A percentile compares a stretch with the other conserved stretches of the same genome.
Evolutionary conservation across 2,797 vertebrate genomes (phyloP).

Genomic region (Pangasius larnaudii): DNA sequence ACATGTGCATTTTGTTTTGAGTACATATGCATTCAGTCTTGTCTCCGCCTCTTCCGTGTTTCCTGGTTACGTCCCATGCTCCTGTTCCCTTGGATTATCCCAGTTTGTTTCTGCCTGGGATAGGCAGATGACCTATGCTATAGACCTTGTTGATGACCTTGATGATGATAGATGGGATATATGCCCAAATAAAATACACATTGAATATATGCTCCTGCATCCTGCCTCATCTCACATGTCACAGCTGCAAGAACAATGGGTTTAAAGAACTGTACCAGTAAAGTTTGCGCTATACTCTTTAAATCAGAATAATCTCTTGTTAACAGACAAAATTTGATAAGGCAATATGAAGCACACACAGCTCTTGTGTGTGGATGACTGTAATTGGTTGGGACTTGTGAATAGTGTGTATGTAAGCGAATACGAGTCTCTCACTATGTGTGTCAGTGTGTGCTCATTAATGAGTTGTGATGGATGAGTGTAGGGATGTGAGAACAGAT

Average conservation of each 20-base stretch:
- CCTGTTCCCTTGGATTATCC: neutral
- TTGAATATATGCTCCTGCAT: neutral
- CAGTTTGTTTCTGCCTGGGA: neutral
- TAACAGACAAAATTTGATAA: slow-evolving; percentile 4
- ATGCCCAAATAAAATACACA: neutral
- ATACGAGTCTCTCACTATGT: slow-evolving; percentile 19
- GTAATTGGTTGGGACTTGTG: slow-evolving; percentile 29
- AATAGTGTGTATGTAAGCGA: slow-evolving; percentile 33
- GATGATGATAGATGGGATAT: neutral
- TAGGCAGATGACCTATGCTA: neutral
- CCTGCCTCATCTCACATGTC: neutral
- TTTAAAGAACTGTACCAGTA: neutral
- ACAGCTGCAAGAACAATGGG: too few relatives aligned
- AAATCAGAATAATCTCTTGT: slow-evolving; percentile 13
- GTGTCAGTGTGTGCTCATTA: slow-evolving; percentile 52
- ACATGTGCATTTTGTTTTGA: neutral
- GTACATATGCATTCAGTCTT: too few relatives aligned
- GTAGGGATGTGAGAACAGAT: slow-evolving; percentile 42
- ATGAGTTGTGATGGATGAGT: slow-evolving; percentile 53
- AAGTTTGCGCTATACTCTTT: neutral
- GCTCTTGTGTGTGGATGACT: slow-evolving; percentile 8
- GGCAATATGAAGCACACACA: neutral
- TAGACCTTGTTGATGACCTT: neutral
- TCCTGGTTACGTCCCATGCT: neutral
- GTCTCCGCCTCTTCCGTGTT: neutral